These are phyloP conservation scores for Zelostemma sp. DNA, from an alignment of 1,140 invertebrate genomes.

Conservation along the genomic window DNA sequence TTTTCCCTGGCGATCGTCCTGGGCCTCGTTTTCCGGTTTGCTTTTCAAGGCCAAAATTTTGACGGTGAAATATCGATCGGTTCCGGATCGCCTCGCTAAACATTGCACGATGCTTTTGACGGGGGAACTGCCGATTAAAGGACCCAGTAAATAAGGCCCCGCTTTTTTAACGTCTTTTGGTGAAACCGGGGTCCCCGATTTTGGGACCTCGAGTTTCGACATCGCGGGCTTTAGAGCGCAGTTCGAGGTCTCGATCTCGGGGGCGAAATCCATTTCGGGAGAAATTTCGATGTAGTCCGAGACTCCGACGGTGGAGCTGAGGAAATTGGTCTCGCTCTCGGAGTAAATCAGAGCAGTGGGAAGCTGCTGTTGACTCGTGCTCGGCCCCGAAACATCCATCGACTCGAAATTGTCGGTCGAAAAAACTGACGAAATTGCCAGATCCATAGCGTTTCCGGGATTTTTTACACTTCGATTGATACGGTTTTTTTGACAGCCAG, in stretches of 20 bases:
- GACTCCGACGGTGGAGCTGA: neutral
- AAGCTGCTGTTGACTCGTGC: slow-evolving; percentile 11
- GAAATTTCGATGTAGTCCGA: neutral
- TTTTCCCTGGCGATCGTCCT: slow-evolving; percentile 85
- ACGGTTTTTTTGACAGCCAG: too few species aligned
- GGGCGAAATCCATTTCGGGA: slow-evolving; percentile 9
- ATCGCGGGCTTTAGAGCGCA: neutral
- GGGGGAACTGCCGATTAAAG: slow-evolving; percentile 80
- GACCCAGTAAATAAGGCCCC: slow-evolving; percentile 80
- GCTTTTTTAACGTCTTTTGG: slow-evolving; percentile 72
- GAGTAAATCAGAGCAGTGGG: slow-evolving; percentile 20
- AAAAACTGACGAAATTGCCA: neutral
- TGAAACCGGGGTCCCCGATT: slow-evolving; percentile 53
- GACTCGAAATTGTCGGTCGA: neutral
- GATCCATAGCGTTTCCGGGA: neutral
- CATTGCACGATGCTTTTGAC: slow-evolving; percentile 86
- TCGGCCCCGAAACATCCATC: slow-evolving; percentile 11
- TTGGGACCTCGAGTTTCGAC: slow-evolving; percentile 37
- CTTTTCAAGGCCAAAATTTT: slow-evolving; percentile 77
- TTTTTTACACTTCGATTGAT: too few species aligned
- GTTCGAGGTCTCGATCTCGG: slow-evolving; percentile 15
- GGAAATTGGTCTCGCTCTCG: slow-evolving; percentile 34
- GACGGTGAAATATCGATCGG: slow-evolving; percentile 82
- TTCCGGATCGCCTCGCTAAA: slow-evolving; percentile 79
- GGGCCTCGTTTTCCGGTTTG: slow-evolving; percentile 75